Conservation (phyloP, 1,140 invertebrate genomes). For the Cydia fagiglandana region DNA sequence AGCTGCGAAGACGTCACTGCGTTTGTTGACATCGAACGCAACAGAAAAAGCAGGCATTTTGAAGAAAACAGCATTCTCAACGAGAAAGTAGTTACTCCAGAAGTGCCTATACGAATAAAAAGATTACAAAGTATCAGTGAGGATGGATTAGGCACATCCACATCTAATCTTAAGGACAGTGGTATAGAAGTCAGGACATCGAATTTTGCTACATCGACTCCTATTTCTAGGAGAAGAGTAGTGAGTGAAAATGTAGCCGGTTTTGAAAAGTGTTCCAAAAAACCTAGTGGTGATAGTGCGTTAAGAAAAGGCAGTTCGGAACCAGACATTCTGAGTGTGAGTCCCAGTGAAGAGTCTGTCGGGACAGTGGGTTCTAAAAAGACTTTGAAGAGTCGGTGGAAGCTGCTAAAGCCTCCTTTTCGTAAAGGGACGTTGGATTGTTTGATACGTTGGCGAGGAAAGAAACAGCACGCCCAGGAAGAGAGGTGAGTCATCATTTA, state of each 20-base stretch:
- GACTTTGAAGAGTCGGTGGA: slow-evolving; percentile 61
- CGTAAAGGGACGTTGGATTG: slow-evolving; percentile 69
- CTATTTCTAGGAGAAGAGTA: slow-evolving; percentile 62
- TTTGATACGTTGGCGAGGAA: slow-evolving; percentile 65
- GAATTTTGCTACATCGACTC: slow-evolving; percentile 66
- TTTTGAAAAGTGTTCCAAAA: slow-evolving; percentile 63
- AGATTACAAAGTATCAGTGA: slow-evolving; percentile 65
- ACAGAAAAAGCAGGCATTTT: slow-evolving; percentile 65
- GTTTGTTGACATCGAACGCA: slow-evolving; percentile 62
- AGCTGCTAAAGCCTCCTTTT: slow-evolving; percentile 64
- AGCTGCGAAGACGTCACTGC: slow-evolving; percentile 71
- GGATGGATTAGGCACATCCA: slow-evolving; percentile 44
- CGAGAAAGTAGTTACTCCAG: slow-evolving; percentile 47
- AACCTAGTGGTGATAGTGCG: slow-evolving; percentile 53
- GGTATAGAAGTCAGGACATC: slow-evolving; percentile 54
- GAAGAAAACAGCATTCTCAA: slow-evolving; percentile 70
- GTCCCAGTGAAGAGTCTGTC: slow-evolving; percentile 39
- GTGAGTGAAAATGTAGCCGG: slow-evolving; percentile 55
- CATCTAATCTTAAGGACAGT: slow-evolving; percentile 59
- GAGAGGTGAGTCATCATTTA: slow-evolving; percentile 35
- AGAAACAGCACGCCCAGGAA: slow-evolving; percentile 33
- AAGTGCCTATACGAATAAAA: slow-evolving; percentile 38
- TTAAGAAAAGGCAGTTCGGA: slow-evolving; percentile 67
- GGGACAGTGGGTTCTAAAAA: slow-evolving; percentile 44
- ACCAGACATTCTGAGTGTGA: slow-evolving; percentile 62